Evolutionary conservation across 2,113 vertebrate species (phyloP).

Genomic region (Peromyscus maniculatus): DNA sequence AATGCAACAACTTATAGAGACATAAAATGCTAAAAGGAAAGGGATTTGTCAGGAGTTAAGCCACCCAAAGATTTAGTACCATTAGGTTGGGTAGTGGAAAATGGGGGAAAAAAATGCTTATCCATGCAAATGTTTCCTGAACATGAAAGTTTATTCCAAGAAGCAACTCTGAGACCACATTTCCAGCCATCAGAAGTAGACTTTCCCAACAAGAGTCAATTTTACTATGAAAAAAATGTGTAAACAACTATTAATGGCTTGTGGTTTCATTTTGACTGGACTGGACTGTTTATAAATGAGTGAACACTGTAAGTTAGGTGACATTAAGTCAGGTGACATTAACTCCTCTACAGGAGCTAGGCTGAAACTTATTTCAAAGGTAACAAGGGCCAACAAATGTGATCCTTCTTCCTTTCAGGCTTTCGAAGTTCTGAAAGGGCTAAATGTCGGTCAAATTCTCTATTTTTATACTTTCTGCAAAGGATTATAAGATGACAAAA

Average conservation of each 20-base stretch:
- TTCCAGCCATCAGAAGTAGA: background rate
- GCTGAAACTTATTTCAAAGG: conserved; percentile 53
- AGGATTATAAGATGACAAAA: background rate
- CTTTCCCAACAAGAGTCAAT: conserved; percentile 22
- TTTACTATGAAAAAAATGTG: conserved; percentile 7
- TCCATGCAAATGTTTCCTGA: background rate
- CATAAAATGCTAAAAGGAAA: background rate
- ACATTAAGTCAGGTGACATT: conserved; percentile 45
- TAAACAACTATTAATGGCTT: conserved; percentile 13
- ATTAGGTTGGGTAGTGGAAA: background rate
- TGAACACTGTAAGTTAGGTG: conserved; percentile 34
- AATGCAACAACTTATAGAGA: background rate
- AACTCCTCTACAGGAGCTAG: conserved; percentile 13
- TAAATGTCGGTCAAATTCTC: background rate
- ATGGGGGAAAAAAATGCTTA: background rate
- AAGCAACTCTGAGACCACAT: background rate
- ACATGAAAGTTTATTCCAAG: background rate
- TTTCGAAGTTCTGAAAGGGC: background rate
- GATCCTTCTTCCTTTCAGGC: background rate
- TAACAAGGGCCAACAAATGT: background rate
- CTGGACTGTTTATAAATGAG: conserved; percentile 36
- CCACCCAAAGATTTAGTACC: background rate
- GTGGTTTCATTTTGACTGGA: conserved; percentile 29
- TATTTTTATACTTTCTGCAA: conserved; percentile 22
- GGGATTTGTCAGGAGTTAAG: background rate